These are phyloP conservation scores for Lagenorhynchus albirostris DNA, from an alignment of 2,113 vertebrate species.

Conservation along the genomic window DNA sequence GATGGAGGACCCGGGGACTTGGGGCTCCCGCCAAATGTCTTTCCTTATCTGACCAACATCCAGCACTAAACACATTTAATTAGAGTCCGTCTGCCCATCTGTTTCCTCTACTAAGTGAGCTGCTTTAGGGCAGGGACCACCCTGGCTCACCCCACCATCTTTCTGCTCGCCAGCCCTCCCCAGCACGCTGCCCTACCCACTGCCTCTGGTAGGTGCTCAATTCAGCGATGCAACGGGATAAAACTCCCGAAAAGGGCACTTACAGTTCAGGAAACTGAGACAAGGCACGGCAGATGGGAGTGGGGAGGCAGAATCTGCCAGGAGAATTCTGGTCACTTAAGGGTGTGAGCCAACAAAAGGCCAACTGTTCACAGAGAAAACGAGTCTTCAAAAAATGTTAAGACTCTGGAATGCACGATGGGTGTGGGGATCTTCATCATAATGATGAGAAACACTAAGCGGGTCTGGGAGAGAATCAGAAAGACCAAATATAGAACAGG, in stretches of 20 bases:
- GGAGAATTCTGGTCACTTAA: not conserved
- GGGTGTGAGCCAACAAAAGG: not conserved
- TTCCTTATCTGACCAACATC: not conserved
- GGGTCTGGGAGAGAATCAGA: not conserved
- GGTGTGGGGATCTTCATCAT: not conserved
- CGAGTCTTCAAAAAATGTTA: not conserved
- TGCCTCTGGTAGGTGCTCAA: not conserved
- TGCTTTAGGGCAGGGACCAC: not conserved
- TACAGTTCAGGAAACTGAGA: not conserved
- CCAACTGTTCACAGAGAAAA: not conserved
- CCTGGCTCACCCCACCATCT: not conserved
- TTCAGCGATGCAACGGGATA: not conserved
- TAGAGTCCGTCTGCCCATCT: constrained; percentile 26
- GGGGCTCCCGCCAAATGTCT: constrained; percentile 1
- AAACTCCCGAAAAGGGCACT: not conserved
- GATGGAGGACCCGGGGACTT: not conserved
- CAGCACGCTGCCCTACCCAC: rapidly evolving
- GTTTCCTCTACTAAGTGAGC: not conserved
- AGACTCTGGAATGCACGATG: not conserved
- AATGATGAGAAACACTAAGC: not conserved
- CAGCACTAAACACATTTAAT: constrained; percentile 50
- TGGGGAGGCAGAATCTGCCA: not conserved
- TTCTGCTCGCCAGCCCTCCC: not conserved
- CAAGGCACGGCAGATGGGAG: not conserved
- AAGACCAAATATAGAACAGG: not conserved